Evolutionary conservation across 2,888 invertebrate species (phyloP).

Genomic region (Lithophane socia): DNA sequence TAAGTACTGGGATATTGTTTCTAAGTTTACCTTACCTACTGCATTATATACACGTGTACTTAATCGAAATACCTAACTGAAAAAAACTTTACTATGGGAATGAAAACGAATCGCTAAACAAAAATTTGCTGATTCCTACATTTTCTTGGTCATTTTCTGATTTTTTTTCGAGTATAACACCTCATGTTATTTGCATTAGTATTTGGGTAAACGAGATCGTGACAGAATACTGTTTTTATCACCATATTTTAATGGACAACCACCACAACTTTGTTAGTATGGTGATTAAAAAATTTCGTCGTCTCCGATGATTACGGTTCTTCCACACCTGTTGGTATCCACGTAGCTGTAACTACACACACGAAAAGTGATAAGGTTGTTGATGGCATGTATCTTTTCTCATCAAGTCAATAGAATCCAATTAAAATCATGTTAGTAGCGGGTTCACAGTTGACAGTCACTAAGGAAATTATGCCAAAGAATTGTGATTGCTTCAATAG

Average conservation of each 20-base stretch:
- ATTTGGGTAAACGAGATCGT: background rate
- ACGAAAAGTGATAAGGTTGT: background rate
- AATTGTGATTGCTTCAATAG: constrained; percentile 2
- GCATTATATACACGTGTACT: background rate
- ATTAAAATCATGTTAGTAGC: constrained; percentile 24
- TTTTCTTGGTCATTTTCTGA: background rate
- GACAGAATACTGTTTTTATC: background rate
- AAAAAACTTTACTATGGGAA: background rate
- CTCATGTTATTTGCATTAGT: background rate
- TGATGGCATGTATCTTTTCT: background rate
- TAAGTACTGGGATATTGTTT: constrained; percentile 8
- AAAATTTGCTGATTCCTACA: background rate
- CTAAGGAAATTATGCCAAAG: background rate
- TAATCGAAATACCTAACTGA: background rate
- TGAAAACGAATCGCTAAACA: background rate
- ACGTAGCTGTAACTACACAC: background rate
- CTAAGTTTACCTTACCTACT: background rate
- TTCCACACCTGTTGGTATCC: background rate
- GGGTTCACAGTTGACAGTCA: background rate
- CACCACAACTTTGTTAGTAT: background rate
- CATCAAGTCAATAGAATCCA: background rate
- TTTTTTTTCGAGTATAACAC: background rate
- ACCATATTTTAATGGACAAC: background rate
- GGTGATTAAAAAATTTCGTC: background rate
- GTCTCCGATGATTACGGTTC: background rate